These are phyloP conservation scores for Bedellia somnulentella DNA, from an alignment of 2,888 invertebrate species.

Conservation along the genomic window DNA sequence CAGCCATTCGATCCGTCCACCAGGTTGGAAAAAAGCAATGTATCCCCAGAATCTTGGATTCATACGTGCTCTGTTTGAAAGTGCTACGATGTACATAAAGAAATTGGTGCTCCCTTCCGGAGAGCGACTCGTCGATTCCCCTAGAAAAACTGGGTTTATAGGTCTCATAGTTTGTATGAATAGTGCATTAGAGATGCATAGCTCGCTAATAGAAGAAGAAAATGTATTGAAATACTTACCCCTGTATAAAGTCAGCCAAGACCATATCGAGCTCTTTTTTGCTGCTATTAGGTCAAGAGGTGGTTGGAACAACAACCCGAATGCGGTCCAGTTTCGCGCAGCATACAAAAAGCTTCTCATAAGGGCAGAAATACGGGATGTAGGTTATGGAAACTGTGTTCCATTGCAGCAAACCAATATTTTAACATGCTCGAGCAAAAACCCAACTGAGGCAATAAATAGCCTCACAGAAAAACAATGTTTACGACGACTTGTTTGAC, in stretches of 20 bases:
- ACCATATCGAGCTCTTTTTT: conserved; percentile 8
- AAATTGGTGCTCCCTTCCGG: conserved; percentile 6
- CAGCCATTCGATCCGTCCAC: conserved; percentile 10
- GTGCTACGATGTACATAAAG: conserved; percentile 5
- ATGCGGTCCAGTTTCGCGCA: conserved; percentile 3
- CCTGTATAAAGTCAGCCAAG: conserved; percentile 7
- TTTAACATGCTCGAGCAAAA: conserved; percentile 1
- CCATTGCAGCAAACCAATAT: conserved; percentile 2
- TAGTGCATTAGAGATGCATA: conserved; percentile 1
- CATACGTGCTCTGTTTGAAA: conserved; percentile 7
- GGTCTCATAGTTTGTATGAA: conserved; percentile 5
- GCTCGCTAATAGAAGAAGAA: not conserved
- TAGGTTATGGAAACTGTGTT: conserved; percentile 1
- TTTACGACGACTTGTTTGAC: conserved; percentile 2
- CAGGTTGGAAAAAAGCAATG: conserved; percentile 11
- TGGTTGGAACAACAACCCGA: conserved; percentile 11
- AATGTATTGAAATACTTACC: conserved; percentile 3
- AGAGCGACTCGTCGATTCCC: conserved; percentile 2
- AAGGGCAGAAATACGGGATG: conserved; percentile 3
- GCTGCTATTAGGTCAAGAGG: conserved; percentile 6
- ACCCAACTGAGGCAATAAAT: not conserved
- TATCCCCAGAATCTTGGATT: conserved; percentile 10
- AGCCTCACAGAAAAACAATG: not conserved
- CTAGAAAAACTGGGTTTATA: conserved; percentile 4
- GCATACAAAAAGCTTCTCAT: conserved; percentile 3